Evolutionary conservation across 92 coral and sea anemone species (phyloP), one percentile per base, ranked within the genome.

Genomic region (Phenganax subtilis): DNA sequence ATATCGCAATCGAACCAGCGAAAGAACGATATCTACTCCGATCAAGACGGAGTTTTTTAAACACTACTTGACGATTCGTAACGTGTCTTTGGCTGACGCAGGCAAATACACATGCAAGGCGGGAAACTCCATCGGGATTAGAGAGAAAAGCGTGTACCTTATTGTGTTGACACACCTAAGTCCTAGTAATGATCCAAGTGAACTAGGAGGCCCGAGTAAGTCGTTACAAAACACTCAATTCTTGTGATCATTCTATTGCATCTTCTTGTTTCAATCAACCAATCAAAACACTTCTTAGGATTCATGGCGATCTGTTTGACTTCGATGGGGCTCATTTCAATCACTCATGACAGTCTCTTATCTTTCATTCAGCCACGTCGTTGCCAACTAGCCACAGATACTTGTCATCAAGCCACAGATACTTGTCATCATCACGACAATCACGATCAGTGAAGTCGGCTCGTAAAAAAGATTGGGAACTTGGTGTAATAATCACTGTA

Each of bases 31-130:
- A 9, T 29, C 69, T 5, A 51, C 81, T 3, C 47, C 7, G 12
- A 47, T 12, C 9, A 76, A 76, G 16, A 76, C 69, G 1, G 81
- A 76, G 65, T 76, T 76, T 57, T 93, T 89, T 64, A 93, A 96
- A 25, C 93, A 89, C 10, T 67, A 81, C 55, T 72, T 93, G 82
- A 91, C 89, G 20, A 67, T 93, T 54, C 71, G 80, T 16, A 93
- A 93, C 58, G 92, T 85, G 71, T 85, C 86, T 9, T 86, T 85
- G 71, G 79, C 80, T 54, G 91, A 88, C 68, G 88, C 86, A 73
- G 97, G 98, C 53, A 84, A 73, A 75, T 93, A 93, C 87, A 81
- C 97, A 8, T 93, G 98, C 85, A 82, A 89, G 58, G 98, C 90
- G 75, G 97, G 98, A 3, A 93, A 93, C 81, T 89, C 93, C 28